phyloP scores from a whole-genome alignment of 2,888 invertebrate genomes.

The Esperia sulphurella region DNA sequence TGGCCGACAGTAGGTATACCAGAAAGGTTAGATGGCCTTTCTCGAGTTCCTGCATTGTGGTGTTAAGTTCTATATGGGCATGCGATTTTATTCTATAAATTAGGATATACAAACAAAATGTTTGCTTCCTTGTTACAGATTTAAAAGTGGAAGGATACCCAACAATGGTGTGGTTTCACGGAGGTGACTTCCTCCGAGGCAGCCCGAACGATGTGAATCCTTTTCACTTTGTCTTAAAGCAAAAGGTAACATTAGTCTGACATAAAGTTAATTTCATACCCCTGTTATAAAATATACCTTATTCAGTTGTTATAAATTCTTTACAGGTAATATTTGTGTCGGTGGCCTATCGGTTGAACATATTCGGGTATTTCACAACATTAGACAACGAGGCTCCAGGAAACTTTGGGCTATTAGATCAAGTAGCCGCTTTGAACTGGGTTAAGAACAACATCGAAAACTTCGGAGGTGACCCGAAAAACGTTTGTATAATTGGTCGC shows the following conservation, averaged over 20 bases:
- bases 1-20: too few relatives aligned
- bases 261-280: too few relatives aligned
- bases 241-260: constrained; percentile 76
- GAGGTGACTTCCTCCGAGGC: constrained; percentile 89
- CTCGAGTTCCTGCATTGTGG: too few relatives aligned
- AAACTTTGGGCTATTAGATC: constrained; percentile 89
- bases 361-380: constrained; percentile 91
- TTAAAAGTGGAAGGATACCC: constrained; percentile 85
- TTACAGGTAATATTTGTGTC: constrained; percentile 86
- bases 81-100: too few relatives aligned
- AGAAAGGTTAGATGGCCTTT: too few relatives aligned
- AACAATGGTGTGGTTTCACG: constrained; percentile 90
- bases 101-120: too few relatives aligned
- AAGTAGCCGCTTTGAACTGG: constrained; percentile 89
- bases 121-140: constrained; percentile 64
- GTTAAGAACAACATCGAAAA: constrained; percentile 85
- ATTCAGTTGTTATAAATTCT: not conserved
- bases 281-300: too few relatives aligned
- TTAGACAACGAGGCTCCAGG: constrained; percentile 88
- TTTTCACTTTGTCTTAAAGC: constrained; percentile 87
- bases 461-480: constrained; percentile 87
- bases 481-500: constrained; percentile 88
- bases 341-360: constrained; percentile 87
- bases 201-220: constrained; percentile 88
- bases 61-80: too few relatives aligned